Evolutionary conservation across 2,797 vertebrate genomes (phyloP), one percentile per base, ranked within the genome.

Genomic region (Paguma larvata): DNA sequence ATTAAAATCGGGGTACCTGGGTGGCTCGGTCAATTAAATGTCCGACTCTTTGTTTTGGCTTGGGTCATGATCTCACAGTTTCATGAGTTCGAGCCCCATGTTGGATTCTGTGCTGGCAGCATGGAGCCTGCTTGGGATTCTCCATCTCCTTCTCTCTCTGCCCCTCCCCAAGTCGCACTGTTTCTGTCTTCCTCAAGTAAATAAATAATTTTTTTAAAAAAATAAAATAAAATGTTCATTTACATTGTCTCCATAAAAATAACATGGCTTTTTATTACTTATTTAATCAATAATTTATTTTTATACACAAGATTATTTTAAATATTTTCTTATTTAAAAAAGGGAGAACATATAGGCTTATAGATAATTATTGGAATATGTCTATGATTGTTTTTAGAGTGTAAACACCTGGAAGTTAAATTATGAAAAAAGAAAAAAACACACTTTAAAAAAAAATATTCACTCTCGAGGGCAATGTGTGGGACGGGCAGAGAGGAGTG

Each of bases 301-400:
- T 79, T 14, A 9, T 9, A 53, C 3, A 30, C 12, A 59, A 59
- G 6, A 18, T 62, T 65, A 21, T 70, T 92, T 91, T 86, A 56
- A 67, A 73, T 82, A 67, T 41, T 85, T 51, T 65, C 23, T 53
- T 86, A 53, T 34, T 82, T 89, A 56, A 53, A 94, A 94, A 63
- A 44, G 2, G 41, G 13, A 48, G 27, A 27, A 10, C 30, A 67
- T 63, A 48, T 25, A 56, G n/a, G 1, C 34, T 38, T 38, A 78
- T 63, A 62, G 16, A 51, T 51, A 46, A 67, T n/a, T 23, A 34
- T 5, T 63, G 5, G 1, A 23, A 34, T 85, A 72, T 0, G 34
- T 18, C 21, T 70, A 14, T 87, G 6, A 48, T 38, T 53, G 48
- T 48, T 77, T 78, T 16, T 1, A n/a, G 2, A 53, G 38, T 41